A percentile compares a stretch with the other conserved stretches of the same genome.
Conservation (phyloP, 2,797 vertebrate species). For the Linurgus olivaceus region DNA sequence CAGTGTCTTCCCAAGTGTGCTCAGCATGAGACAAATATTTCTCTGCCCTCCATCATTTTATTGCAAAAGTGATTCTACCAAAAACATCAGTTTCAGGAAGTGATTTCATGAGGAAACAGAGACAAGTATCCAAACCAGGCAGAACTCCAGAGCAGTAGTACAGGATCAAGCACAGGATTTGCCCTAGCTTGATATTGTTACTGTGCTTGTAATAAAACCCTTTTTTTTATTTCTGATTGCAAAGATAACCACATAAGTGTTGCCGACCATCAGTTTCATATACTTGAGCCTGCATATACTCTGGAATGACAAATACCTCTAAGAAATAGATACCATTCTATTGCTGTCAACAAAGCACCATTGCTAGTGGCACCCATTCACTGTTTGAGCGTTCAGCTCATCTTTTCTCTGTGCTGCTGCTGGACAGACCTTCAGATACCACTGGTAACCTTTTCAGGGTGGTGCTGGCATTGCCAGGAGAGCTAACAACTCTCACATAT, state of each 20-base stretch:
- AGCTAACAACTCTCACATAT: background rate
- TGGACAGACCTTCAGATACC: background rate
- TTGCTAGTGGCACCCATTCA: background rate
- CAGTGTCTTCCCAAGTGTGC: background rate
- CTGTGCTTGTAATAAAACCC: background rate
- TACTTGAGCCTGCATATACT: background rate
- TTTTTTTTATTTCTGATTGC: background rate
- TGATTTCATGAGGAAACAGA: background rate
- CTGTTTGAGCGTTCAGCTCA: background rate
- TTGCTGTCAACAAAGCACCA: background rate
- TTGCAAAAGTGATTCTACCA: background rate
- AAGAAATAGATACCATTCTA: background rate
- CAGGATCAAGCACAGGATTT: background rate
- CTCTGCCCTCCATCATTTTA: background rate
- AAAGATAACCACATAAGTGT: background rate
- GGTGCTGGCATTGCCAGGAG: background rate
- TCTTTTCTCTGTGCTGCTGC: background rate
- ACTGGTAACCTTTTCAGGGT: background rate
- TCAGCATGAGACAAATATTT: background rate
- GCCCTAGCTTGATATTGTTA: background rate
- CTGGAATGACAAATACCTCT: background rate
- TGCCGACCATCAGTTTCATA: background rate
- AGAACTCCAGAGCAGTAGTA: background rate
- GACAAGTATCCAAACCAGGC: background rate
- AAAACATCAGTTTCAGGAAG: background rate